Conservation (phyloP, 2,797 vertebrate species). For the Rhabdomys pumilio region DNA sequence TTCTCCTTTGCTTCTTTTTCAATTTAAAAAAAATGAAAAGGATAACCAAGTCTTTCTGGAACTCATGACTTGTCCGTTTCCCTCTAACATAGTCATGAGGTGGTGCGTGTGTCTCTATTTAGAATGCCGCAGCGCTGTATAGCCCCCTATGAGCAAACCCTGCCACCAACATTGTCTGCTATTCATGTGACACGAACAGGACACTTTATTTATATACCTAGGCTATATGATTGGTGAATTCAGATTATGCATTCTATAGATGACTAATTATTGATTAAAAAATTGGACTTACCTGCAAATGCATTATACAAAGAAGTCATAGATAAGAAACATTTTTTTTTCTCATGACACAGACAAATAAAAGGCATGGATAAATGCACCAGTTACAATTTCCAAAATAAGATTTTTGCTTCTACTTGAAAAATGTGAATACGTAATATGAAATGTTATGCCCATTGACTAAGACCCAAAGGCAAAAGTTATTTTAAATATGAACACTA, state of each 20-base stretch:
- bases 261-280: conserved; percentile 27
- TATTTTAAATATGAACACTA: conserved; percentile 48
- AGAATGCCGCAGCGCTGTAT: not conserved
- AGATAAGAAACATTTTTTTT: conserved; percentile 48
- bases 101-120: not conserved
- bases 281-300: conserved; percentile 80
- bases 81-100: not conserved
- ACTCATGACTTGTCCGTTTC: not conserved
- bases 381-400: conserved; percentile 35
- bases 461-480: conserved; percentile 58
- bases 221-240: not conserved
- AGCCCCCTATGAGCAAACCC: not conserved
- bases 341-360: conserved; percentile 36
- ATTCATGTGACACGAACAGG: not conserved
- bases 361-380: conserved; percentile 41
- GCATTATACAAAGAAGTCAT: conserved; percentile 41
- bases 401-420: conserved; percentile 13
- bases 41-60: not conserved
- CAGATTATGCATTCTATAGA: conserved; percentile 24
- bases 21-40: conserved; percentile 53
- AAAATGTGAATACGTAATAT: conserved; percentile 38
- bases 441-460: conserved; percentile 3
- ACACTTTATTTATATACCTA: conserved; percentile 24
- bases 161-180: not conserved
- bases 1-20: not conserved